Conservation (phyloP, 2,113 vertebrate genomes). For the Opisthocomus hoazin region DNA sequence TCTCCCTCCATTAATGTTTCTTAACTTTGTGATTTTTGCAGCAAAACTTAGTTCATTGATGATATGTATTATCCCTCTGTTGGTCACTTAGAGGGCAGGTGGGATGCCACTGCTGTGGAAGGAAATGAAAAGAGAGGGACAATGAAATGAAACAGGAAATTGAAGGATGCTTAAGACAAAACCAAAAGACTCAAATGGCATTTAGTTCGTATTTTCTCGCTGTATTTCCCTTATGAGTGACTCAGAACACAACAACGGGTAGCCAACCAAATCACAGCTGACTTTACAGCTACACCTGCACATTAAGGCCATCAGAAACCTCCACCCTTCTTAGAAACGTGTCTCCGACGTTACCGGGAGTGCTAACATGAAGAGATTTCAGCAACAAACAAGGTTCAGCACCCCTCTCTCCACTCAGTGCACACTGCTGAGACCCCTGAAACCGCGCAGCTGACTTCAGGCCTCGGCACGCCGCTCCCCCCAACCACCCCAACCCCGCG, state of each 20-base stretch:
- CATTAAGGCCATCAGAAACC: neutral
- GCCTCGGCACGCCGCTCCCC: neutral
- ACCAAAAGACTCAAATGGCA: neutral
- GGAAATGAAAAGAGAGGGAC: neutral
- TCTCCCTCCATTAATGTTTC: neutral
- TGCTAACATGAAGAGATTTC: neutral
- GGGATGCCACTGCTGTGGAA: neutral
- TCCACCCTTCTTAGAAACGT: neutral
- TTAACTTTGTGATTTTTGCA: neutral
- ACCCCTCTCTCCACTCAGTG: too few species aligned
- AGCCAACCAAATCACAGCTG: neutral
- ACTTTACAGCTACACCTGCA: neutral
- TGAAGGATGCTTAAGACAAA: neutral
- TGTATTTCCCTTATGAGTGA: neutral
- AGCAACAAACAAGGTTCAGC: neutral
- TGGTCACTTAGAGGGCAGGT: neutral
- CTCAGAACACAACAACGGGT: neutral
- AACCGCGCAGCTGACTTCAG: neutral
- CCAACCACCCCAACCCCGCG: neutral
- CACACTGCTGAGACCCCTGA: rapidly evolving
- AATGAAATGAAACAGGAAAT: neutral
- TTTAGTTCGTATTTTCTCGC: neutral
- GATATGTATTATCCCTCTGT: neutral
- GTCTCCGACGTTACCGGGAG: neutral
- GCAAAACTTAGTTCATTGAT: neutral